Conservation (phyloP, 1,140 invertebrate species). For the Coenobita brevimanus region DNA sequence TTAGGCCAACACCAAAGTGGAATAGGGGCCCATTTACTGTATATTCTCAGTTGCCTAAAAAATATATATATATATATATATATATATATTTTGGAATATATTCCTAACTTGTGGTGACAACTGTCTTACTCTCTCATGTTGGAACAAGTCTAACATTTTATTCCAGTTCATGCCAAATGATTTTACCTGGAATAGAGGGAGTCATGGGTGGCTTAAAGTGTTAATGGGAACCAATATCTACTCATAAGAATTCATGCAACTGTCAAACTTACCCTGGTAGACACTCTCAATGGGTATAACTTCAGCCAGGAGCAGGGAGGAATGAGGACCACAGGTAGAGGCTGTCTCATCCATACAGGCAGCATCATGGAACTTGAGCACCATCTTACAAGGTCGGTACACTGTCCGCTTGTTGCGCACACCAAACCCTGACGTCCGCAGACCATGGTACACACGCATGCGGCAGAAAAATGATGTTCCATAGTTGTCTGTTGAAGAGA, state of each 20-base stretch:
- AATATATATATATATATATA: too few species aligned
- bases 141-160: not conserved
- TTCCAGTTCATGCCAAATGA: not conserved
- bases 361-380: conserved; percentile 73
- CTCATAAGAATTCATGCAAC: too few species aligned
- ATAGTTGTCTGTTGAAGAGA: conserved; percentile 44
- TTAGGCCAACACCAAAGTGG: too few species aligned
- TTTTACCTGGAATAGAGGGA: too few species aligned
- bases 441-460: conserved; percentile 76
- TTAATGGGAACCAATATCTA: too few species aligned
- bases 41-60: too few species aligned
- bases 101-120: too few species aligned
- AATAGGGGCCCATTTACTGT: too few species aligned
- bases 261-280: conserved; percentile 50
- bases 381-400: conserved; percentile 84
- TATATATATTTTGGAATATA: too few species aligned
- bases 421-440: conserved; percentile 77
- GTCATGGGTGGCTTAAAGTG: too few species aligned
- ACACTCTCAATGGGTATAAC: conserved; percentile 64
- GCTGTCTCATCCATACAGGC: conserved; percentile 39
- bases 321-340: conserved; percentile 45
- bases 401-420: conserved; percentile 78
- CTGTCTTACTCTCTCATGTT: too few species aligned
- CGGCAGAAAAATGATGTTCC: conserved; percentile 72
- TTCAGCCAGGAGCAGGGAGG: conserved; percentile 51